Evolutionary conservation across 2,888 invertebrate species (phyloP), one percentile per base, ranked within the genome.

Genomic region (Clepsis dumicolana): DNA sequence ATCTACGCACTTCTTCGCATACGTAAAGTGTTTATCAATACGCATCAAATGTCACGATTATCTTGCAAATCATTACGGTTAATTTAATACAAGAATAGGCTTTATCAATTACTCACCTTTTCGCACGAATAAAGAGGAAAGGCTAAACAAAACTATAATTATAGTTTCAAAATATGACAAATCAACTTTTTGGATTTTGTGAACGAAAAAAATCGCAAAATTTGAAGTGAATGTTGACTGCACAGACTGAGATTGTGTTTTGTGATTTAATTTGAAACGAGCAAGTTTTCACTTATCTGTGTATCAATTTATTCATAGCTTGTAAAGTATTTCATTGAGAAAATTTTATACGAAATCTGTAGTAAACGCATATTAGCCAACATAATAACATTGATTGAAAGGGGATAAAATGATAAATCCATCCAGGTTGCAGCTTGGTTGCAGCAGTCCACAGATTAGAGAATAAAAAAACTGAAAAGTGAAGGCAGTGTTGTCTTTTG

Each of bases 181-280:
- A 86, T 81, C 88, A 88, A 87, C 80, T 87, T 87, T 86, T 84
- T 73, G 81, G 80, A 80, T 83, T 83, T 74, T 74, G 71, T 76
- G 76, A 80, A 77, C 75, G n/a, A n/a, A 75, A 73, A 72, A 67
- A 61, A 65, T n/a, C 25, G 41, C 29, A 53, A 63, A n/a, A 68
- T 68, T 52, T 68, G 29, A 57, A 68, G 61, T 59, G 64, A 59
- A 63, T 63, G 57, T 60, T 38, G 14, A 4, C 35, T 35, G 29
- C 7, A 7, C 7, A 7, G 35, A 10, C 48, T 12, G 29, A 57
- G 50, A 67, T 57, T 29, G 62, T 27, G 35, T 52, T 48, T 41
- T 44, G 21, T 44, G 8, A 18, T 21, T 21, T 48, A 21, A 48
- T 12, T 10, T 21, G 48, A 48, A 63, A 18, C 10, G 64, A 57